Evolutionary conservation across 2,113 vertebrate genomes (phyloP).

Genomic region (Corythornis vintsioides): DNA sequence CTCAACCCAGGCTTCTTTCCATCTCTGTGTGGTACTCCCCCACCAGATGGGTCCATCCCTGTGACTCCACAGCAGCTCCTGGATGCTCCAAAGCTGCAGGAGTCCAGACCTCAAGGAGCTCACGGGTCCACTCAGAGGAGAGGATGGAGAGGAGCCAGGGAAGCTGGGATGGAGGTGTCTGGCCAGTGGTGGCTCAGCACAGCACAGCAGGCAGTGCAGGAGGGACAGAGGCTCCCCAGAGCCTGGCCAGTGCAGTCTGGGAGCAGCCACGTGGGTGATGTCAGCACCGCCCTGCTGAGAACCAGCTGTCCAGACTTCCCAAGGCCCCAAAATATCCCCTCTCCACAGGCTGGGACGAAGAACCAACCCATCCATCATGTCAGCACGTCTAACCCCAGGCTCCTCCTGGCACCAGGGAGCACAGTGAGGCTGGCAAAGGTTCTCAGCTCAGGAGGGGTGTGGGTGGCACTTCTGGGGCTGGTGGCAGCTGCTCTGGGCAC

Average conservation of each 20-base stretch:
- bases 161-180: neutral
- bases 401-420: neutral
- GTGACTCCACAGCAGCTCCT: neutral
- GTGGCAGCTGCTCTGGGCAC: neutral
- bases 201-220: too few relatives aligned
- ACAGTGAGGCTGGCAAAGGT: neutral
- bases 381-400: neutral
- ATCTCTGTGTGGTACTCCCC: neutral
- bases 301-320: neutral
- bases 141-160: neutral
- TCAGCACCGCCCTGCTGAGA: neutral
- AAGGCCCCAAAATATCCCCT: neutral
- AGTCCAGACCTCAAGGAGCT: neutral
- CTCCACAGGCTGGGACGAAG: neutral
- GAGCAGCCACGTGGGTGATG: neutral
- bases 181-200: too few relatives aligned
- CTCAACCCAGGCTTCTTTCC: neutral
- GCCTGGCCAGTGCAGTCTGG: neutral
- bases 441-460: fast-evolving
- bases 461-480: neutral
- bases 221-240: too few relatives aligned
- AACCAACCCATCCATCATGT: neutral
- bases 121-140: neutral
- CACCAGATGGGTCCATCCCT: neutral
- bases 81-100: neutral